phyloP scores from a whole-genome alignment of 2,113 vertebrate genomes.

The Eulemur rufifrons region DNA sequence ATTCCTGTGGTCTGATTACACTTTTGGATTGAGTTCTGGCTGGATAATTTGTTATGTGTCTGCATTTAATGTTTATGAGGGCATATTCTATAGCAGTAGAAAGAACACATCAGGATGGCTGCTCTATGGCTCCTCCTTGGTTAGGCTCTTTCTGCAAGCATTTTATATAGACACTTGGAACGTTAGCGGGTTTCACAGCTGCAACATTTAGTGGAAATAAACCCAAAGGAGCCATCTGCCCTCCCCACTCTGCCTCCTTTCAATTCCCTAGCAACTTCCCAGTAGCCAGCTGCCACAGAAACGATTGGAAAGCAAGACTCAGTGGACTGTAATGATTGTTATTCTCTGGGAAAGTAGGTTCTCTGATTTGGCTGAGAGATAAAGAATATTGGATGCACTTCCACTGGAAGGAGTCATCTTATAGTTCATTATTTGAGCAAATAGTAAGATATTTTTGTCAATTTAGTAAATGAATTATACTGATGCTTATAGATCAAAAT shows the following conservation, averaged over 20 bases:
- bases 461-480: neutral
- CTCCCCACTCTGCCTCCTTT: constrained; percentile 54
- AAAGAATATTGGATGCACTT: constrained; percentile 56
- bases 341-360: constrained; percentile 56
- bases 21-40: neutral
- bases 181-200: constrained; percentile 50
- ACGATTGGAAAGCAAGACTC: constrained; percentile 56
- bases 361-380: constrained; percentile 61
- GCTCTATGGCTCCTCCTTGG: neutral
- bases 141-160: neutral
- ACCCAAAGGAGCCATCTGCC: constrained; percentile 69
- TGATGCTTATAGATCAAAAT: neutral
- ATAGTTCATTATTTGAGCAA: neutral
- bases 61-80: neutral
- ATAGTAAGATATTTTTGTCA: neutral
- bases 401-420: neutral
- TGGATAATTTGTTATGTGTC: neutral
- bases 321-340: constrained; percentile 57
- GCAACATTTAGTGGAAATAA: constrained; percentile 41
- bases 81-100: neutral
- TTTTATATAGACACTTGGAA: constrained; percentile 28
- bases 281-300: constrained; percentile 69
- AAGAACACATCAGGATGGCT: neutral
- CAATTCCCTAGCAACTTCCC: constrained; percentile 56
- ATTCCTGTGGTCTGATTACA: neutral